Evolutionary conservation across 1,140 invertebrate species (phyloP).

Genomic region (Akabosia matsudoensis): DNA sequence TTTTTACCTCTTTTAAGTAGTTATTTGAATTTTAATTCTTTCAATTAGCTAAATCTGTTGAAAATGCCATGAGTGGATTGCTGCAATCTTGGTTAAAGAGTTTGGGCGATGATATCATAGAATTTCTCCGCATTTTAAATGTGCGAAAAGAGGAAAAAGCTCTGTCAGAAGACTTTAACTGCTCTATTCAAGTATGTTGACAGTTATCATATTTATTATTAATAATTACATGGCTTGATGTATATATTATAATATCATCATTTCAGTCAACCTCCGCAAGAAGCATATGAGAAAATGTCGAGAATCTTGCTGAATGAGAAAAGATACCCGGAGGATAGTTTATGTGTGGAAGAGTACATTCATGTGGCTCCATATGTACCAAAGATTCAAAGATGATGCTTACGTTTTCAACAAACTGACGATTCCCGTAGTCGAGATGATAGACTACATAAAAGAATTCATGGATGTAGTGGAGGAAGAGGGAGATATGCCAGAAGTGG

Average conservation of each 20-base stretch:
- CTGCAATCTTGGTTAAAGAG: background rate
- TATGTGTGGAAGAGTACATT: background rate
- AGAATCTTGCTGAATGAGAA: background rate
- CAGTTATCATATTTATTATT: background rate
- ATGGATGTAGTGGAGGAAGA: background rate
- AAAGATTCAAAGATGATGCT: background rate
- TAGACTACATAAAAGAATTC: constrained; percentile 4
- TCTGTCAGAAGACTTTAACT: background rate
- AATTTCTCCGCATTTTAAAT: constrained; percentile 1
- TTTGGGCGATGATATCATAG: background rate
- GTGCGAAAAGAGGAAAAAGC: background rate
- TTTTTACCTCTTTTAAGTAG: background rate
- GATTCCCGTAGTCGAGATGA: background rate
- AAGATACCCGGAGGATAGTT: constrained; percentile 4
- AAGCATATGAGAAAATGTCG: constrained; percentile 3
- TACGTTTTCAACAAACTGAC: background rate
- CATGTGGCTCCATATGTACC: constrained; percentile 1
- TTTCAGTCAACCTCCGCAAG: background rate
- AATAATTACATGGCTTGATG: background rate
- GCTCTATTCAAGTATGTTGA: constrained; percentile 3
- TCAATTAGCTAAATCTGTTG: background rate
- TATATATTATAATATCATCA: too few species aligned
- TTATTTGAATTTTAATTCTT: background rate
- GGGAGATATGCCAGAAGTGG: background rate
- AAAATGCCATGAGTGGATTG: background rate